A percentile compares a stretch with the other conserved stretches of the same genome.
phyloP scores from a whole-genome alignment of 2,113 vertebrate genomes.

The Vidua chalybeata region DNA sequence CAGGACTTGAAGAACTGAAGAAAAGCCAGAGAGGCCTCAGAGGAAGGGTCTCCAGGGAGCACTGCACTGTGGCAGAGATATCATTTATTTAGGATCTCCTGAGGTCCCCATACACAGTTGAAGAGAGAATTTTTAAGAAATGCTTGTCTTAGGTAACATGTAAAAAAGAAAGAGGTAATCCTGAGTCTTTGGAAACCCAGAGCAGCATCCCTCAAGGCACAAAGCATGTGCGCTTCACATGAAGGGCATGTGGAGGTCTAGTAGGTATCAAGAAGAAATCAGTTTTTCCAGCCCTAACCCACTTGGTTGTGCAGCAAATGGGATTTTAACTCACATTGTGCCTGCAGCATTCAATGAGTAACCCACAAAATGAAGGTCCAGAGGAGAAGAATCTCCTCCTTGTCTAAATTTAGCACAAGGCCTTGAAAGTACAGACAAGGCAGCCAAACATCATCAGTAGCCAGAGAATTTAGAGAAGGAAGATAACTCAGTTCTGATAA shows the following conservation, averaged over 20 bases:
- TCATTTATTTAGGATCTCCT: not conserved
- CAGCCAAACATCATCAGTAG: not conserved
- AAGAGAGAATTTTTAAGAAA: not conserved
- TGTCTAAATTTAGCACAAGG: not conserved
- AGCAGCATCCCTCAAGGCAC: not conserved
- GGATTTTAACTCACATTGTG: not conserved
- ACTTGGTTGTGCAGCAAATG: not conserved
- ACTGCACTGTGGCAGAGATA: fast-evolving
- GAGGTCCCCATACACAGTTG: not conserved
- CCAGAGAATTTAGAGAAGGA: not conserved
- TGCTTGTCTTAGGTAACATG: not conserved
- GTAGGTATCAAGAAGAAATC: not conserved
- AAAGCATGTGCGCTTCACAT: not conserved
- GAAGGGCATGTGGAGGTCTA: not conserved
- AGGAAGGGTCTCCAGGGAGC: not conserved
- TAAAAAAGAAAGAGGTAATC: not conserved
- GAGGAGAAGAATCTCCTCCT: not conserved
- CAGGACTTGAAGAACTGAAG: fast-evolving
- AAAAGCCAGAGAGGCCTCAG: not conserved
- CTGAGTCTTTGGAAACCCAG: not conserved
- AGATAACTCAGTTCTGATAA: not conserved
- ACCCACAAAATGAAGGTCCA: not conserved
- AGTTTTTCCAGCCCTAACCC: not conserved
- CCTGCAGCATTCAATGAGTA: not conserved
- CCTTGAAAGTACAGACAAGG: not conserved